Base-by-base conservation (phyloP, 2,888 invertebrate species). In the Linyphia triangularis region DNA sequence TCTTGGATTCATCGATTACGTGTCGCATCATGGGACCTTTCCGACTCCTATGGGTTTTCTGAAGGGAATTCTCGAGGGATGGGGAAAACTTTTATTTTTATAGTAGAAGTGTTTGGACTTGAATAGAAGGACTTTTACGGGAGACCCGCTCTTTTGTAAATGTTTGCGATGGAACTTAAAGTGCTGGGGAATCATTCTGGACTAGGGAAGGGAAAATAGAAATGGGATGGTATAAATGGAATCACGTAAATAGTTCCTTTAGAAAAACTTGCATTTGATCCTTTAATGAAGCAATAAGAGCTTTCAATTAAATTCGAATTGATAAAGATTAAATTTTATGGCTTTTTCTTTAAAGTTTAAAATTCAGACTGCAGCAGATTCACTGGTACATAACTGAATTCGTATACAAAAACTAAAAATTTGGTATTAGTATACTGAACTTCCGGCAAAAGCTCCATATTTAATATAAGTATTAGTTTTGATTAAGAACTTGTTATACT, bases 1-100 rank as follows among this genome's bases (percentile, higher is more conserved):
- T 84, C 57, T 51, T 6, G 75, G 26, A 72, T 63, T 59, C 75
- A 84, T 84, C 83, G 83, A 84, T 84, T 75, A 84, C 30, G 83
- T 33, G 75, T 75, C 83, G 57, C 57, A 79, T 65, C 67, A 43
- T 26, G 73, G 67, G 73, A 67, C 83, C 30, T 67, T 51, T 28
- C 61, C 57, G 19, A 19, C 16, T 30, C 40, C 72, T 59, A 5
- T 37, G n/a, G 63, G 72, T 10, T 61, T 65, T 78, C 22, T 24
- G n/a, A 40, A 30, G 33, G 40, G 67, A 26, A 10, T 78, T 30
- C 43, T 28, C 26, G 24, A 22, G 40, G 79, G 57, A 67, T 28
- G 7, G 30, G 22, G 10, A 16, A 43, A 69, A 70, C 30, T 33
- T 67, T 67, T 67, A 33, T 67, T 67, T 67, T 63, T 67, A 33